Percentiles rank a stretch among this genome's conserved stretches.
Evolutionary conservation across 2,113 vertebrate genomes (phyloP).

Genomic region (Columbina picui): DNA sequence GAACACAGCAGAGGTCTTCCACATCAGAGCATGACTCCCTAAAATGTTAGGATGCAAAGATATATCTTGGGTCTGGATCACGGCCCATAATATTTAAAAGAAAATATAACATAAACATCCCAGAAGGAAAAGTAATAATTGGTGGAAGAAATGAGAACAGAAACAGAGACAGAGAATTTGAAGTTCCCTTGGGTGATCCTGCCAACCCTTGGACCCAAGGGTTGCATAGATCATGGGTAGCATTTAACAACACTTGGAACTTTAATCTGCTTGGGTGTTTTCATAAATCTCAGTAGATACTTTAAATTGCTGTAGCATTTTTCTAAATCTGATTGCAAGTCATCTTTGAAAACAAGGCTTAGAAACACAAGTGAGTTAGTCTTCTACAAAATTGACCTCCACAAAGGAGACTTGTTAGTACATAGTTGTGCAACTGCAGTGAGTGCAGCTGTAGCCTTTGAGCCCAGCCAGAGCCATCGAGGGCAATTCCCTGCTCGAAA

Average conservation of each 20-base stretch:
- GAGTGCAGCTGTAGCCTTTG: neutral
- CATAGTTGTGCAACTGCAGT: rapidly evolving
- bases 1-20: neutral
- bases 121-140: neutral
- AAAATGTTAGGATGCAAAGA: neutral
- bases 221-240: neutral
- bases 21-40: neutral
- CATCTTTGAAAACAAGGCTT: neutral
- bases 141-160: neutral
- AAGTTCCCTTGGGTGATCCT: neutral
- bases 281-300: neutral
- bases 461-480: neutral
- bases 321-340: neutral
- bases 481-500: neutral
- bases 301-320: neutral
- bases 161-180: neutral
- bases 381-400: neutral
- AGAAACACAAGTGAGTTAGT: neutral
- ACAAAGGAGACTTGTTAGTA: neutral
- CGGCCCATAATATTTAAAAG: neutral
- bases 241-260: neutral
- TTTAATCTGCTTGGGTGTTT: neutral
- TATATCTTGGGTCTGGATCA: neutral
- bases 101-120: rapidly evolving
- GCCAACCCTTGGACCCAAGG: neutral